Base-by-base conservation (phyloP, 2,113 vertebrate genomes). In the Protobothrops flavoviridis region DNA sequence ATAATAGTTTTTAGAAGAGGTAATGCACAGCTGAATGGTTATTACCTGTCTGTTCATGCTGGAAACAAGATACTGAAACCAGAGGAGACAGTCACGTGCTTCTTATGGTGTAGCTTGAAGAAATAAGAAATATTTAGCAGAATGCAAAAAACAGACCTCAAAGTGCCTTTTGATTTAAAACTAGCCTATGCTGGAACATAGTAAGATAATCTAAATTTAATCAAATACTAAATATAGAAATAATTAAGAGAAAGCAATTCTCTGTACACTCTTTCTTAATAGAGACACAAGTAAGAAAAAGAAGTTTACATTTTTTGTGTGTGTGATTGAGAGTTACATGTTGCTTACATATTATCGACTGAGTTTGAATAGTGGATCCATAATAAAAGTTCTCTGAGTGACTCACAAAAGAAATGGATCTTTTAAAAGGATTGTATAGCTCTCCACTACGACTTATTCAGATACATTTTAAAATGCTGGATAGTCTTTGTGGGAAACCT, bases 1-100 rank as follows among this genome's bases (percentile, higher is more conserved):
- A 98, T 98, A 98, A 98, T 98, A 98, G 98, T 97, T 97, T 98
- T 98, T 98, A 98, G 97, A 98, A 98, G 97, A 98, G 97, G 97
- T 98, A 98, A 98, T 98, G 97, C 96, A 96, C 96, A 61, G 57
- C 96, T 98, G 98, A 98, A 98, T 96, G 96, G 97, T 98, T 98
- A 98, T 98, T 98, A 98, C 98, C 97, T 98, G 98, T 98, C 98
- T 98, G 96, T 97, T 98, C 98, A 97, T 57, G 93, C 97, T 98
- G 96, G 97, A 98, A 98, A 97, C 97, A 98, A 98, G 98, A 98
- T 97, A 97, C 97, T 97, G 95, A 97, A 98, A 98, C 96, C 97
- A 98, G 97, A 98, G 98, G 97, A 97, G 98, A 98, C 97, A 98
- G 96, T 97, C 97, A 98, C 98, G 98, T 97, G 97, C 97, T 97